These are phyloP conservation scores for Erpornis zantholeuca DNA, from an alignment of 2,113 vertebrate genomes.

Conservation along the genomic window DNA sequence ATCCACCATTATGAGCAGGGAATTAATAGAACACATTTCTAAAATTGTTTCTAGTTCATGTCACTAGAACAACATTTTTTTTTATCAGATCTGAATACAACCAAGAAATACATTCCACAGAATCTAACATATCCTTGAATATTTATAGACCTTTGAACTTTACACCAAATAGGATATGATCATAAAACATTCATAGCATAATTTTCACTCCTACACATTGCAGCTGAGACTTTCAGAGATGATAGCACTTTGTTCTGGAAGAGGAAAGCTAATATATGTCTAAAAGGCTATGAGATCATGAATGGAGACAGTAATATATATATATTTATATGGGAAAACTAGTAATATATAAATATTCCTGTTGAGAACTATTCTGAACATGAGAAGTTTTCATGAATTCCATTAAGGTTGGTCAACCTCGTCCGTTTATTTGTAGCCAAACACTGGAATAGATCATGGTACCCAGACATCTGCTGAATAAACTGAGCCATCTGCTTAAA, in stretches of 20 bases:
- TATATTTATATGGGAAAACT: background rate
- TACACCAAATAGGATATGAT: background rate
- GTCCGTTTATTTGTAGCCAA: background rate
- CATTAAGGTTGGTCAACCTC: background rate
- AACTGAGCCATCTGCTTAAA: slow-evolving; percentile 27
- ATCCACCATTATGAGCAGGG: background rate
- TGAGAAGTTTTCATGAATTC: background rate
- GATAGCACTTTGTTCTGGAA: background rate
- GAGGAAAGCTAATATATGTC: background rate
- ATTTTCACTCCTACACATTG: background rate
- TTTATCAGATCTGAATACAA: background rate
- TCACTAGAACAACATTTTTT: background rate
- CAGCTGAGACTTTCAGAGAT: background rate
- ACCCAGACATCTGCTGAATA: background rate
- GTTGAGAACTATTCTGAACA: background rate
- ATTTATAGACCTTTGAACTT: slow-evolving; percentile 3
- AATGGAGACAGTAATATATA: background rate
- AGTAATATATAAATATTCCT: background rate
- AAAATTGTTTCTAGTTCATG: background rate
- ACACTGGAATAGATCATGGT: background rate
- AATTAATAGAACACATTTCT: background rate
- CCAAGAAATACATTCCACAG: background rate
- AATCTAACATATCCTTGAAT: background rate
- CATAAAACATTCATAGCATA: background rate
- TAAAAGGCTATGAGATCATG: background rate